Percentiles rank a stretch among this genome's conserved stretches.
Conservation (phyloP, 2,888 invertebrate species). For the Ditylenchus weischeri region DNA sequence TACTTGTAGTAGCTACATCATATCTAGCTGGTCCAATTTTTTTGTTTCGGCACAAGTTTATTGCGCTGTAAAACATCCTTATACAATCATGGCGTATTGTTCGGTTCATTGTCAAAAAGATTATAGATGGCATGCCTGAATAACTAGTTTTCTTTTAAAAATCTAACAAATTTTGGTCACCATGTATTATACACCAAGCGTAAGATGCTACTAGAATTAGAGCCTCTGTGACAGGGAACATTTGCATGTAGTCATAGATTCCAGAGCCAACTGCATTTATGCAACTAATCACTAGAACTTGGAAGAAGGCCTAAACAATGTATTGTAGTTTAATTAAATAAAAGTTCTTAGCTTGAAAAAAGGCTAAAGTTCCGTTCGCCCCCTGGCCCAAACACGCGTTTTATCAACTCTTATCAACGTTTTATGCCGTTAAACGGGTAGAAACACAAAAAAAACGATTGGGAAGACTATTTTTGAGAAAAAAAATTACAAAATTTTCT, state of each 20-base stretch:
- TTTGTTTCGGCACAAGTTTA: too few relatives aligned
- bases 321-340: too few relatives aligned
- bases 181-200: neutral
- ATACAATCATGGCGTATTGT: slow-evolving; percentile 2
- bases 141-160: neutral
- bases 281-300: neutral
- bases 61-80: neutral
- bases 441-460: too few relatives aligned
- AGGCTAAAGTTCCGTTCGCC: too few relatives aligned
- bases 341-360: too few relatives aligned
- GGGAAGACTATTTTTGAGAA: too few relatives aligned
- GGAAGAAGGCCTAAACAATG: slow-evolving; percentile 2
- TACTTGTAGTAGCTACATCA: too few relatives aligned
- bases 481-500: too few relatives aligned
- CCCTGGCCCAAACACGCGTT: too few relatives aligned
- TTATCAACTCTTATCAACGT: too few relatives aligned
- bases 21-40: too few relatives aligned
- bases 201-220: neutral
- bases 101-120: slow-evolving; percentile 5
- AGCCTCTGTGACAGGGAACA: slow-evolving; percentile 3
- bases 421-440: too few relatives aligned
- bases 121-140: slow-evolving; percentile 2
- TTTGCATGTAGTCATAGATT: slow-evolving; percentile 14
- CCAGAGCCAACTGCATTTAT: neutral
- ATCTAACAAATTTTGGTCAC: neutral